phyloP scores from a whole-genome alignment of 2,888 invertebrate genomes.

The Drosophila eohydei region DNA sequence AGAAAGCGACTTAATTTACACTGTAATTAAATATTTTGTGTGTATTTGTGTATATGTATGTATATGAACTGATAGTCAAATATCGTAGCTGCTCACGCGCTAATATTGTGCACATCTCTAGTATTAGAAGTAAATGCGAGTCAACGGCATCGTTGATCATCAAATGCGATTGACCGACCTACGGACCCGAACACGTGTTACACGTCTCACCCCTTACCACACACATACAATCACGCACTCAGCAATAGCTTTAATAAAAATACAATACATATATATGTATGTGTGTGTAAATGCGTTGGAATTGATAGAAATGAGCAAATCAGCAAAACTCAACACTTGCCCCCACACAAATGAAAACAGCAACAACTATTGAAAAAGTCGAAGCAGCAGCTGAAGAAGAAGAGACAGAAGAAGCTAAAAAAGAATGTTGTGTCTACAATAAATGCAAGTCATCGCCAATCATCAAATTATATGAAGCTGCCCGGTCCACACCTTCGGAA shows the following conservation, averaged over 20 bases:
- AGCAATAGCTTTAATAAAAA: constrained; percentile 36
- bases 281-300: constrained; percentile 34
- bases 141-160: constrained; percentile 24
- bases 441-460: constrained; percentile 64
- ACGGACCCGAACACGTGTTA: constrained; percentile 76
- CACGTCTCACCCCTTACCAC: background rate
- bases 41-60: background rate
- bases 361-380: background rate
- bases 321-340: constrained; percentile 38
- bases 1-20: no score
- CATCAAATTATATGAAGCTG: constrained; percentile 41
- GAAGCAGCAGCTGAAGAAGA: background rate
- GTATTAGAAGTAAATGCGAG: constrained; percentile 4
- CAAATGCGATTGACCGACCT: constrained; percentile 66
- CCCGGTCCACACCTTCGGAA: background rate
- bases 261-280: constrained; percentile 29
- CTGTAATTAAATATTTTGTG: no score
- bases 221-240: background rate
- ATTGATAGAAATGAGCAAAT: constrained; percentile 46
- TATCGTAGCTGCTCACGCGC: background rate
- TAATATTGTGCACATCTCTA: constrained; percentile 5
- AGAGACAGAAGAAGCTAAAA: background rate
- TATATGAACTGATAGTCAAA: background rate
- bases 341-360: constrained; percentile 28
- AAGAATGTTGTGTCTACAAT: constrained; percentile 19